Percentiles rank a stretch among this genome's conserved stretches.
Evolutionary conservation across 2,888 invertebrate genomes (phyloP).

Genomic region (Neelides folsomi): DNA sequence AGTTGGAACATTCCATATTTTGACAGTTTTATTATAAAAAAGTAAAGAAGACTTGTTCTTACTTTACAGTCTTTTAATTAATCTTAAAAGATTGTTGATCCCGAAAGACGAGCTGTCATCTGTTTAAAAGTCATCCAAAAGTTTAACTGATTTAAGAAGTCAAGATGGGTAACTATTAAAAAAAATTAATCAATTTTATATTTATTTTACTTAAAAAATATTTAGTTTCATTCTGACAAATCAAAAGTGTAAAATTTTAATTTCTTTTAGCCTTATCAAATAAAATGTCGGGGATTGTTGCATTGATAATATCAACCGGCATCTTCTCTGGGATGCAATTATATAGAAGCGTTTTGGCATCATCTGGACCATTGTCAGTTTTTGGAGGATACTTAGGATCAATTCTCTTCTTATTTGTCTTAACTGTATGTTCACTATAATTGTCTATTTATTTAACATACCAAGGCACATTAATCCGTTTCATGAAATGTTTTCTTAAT

Average conservation of each 20-base stretch:
- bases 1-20: too few relatives aligned
- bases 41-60: too few relatives aligned
- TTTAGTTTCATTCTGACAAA: too few relatives aligned
- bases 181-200: background rate
- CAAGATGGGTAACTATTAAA: too few relatives aligned
- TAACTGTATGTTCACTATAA: constrained; percentile 66
- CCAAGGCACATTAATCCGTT: background rate
- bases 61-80: too few relatives aligned
- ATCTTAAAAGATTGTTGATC: too few relatives aligned
- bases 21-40: too few relatives aligned
- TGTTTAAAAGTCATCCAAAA: too few relatives aligned
- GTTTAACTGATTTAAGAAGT: too few relatives aligned
- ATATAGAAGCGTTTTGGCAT: constrained; percentile 64
- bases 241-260: too few relatives aligned
- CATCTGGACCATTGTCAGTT: constrained; percentile 68
- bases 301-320: constrained; percentile 64
- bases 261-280: constrained; percentile 49
- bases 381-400: constrained; percentile 81
- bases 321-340: constrained; percentile 88
- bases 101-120: too few relatives aligned
- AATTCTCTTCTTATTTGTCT: constrained; percentile 64
- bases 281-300: constrained; percentile 60
- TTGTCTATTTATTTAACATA: too few relatives aligned
- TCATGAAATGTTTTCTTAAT: background rate
- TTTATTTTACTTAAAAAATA: constrained; percentile 4